Conservation (phyloP, 2,888 invertebrate genomes). For the Nephrotoma appendiculata region DNA sequence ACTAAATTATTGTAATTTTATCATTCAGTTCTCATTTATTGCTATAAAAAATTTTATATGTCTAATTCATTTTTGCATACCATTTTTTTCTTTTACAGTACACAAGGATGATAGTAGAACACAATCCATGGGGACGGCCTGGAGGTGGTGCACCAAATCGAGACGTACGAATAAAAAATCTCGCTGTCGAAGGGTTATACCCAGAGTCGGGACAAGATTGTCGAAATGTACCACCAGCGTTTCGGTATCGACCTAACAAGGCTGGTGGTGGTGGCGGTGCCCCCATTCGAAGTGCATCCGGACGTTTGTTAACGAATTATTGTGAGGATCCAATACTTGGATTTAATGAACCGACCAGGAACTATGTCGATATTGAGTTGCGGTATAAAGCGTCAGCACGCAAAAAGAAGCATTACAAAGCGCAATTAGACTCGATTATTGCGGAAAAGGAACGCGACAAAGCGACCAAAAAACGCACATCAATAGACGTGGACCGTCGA, state of each 20-base stretch:
- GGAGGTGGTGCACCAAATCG: slow-evolving; percentile 60
- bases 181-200: slow-evolving; percentile 48
- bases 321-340: slow-evolving; percentile 49
- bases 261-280: slow-evolving; percentile 11
- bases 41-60: too few relatives aligned
- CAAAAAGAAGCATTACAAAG: slow-evolving; percentile 41
- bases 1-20: too few relatives aligned
- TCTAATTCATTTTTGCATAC: background rate
- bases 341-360: slow-evolving; percentile 43
- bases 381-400: slow-evolving; percentile 43
- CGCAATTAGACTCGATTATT: slow-evolving; percentile 40
- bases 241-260: background rate
- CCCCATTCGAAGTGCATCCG: slow-evolving; percentile 18
- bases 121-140: slow-evolving; percentile 66
- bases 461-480: slow-evolving; percentile 2
- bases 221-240: slow-evolving; percentile 3
- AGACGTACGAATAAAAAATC: slow-evolving; percentile 50
- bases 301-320: slow-evolving; percentile 26
- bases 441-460: slow-evolving; percentile 7
- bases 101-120: slow-evolving; percentile 51
- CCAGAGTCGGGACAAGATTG: slow-evolving; percentile 36
- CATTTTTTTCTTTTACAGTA: slow-evolving; percentile 22
- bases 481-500: background rate
- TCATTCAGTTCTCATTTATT: too few relatives aligned
- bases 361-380: slow-evolving; percentile 53